Evolutionary conservation across 2,797 vertebrate species (phyloP), one percentile per base, ranked within the genome.

Genomic region (Anisognathus igniventris): DNA sequence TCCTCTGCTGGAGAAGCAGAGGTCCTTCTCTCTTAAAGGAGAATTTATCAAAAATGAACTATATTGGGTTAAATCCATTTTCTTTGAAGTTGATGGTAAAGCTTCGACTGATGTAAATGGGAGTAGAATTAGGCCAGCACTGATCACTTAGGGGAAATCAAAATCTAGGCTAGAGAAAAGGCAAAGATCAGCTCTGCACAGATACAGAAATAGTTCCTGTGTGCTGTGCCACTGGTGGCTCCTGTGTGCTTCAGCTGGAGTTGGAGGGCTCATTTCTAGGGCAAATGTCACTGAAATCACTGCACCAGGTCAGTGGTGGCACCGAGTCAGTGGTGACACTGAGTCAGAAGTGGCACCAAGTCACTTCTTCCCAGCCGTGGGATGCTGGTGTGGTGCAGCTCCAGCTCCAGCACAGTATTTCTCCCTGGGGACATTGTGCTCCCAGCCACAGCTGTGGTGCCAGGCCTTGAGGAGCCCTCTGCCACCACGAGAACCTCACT

Each of bases 151-250:
- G 62, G 95, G 95, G 94, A 97, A 92, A 96, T 95, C 16, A 74
- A 86, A 94, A 97, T 96, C 94, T 95, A 96, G 89, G 88, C 87
- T 92, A 94, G 85, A 87, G 92, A 91, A 92, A 93, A 95, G 92
- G 86, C 90, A 82, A 93, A 94, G 96, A 95, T 96, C 74, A 92
- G 8, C 90, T 92, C 24, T 88, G 85, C 74, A 65, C 53, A 51
- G 77, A 68, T 84, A 82, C 80, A 90, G 95, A 93, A 92, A 92
- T 95, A 96, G 87, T 82, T 89, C 28, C 86, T 76, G 74, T 76
- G 71, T 56, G 89, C 64, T 80, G 57, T 39, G 88, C 70, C 27
- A 27, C 70, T 22, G 71, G 53, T 84, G 90, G 68, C 81, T 90
- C 75, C 33, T 22, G 61, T 39, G 40, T 90, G 84, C 66, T 91